Conservation (phyloP, 2,888 invertebrate genomes). For the Eilema griseolum region DNA sequence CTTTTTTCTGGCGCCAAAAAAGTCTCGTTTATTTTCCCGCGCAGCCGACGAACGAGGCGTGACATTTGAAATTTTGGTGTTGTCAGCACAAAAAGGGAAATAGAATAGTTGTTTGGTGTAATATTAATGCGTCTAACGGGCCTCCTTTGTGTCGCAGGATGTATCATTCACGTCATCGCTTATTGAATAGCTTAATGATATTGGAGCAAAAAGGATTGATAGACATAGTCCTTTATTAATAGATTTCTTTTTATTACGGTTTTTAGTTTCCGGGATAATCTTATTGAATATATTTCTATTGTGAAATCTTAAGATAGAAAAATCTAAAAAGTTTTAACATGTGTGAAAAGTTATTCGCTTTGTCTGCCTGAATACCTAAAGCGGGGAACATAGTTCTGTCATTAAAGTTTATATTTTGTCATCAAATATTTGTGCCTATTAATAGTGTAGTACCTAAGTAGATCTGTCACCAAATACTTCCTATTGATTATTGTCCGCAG, state of each 20-base stretch:
- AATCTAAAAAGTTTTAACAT: not conserved
- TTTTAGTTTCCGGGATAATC: constrained; percentile 34
- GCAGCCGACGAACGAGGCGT: constrained; percentile 83
- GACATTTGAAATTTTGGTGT: constrained; percentile 83
- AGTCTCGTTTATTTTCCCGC: constrained; percentile 80
- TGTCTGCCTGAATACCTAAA: too few species aligned
- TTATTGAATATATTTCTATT: not conserved
- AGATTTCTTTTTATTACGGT: constrained; percentile 26
- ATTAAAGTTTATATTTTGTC: too few species aligned
- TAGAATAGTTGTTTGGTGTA: constrained; percentile 78
- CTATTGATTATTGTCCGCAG: too few species aligned
- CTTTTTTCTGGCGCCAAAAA: constrained; percentile 77
- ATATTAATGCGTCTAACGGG: constrained; percentile 84
- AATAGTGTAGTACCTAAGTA: too few species aligned
- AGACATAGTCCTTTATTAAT: constrained; percentile 40
- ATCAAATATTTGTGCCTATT: too few species aligned
- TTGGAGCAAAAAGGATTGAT: constrained; percentile 68
- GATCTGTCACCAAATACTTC: too few species aligned
- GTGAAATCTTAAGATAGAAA: not conserved
- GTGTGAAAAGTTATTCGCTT: not conserved
- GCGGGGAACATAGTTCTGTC: too few species aligned
- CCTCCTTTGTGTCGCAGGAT: constrained; percentile 74
- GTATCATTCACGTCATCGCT: constrained; percentile 68
- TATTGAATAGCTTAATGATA: constrained; percentile 70
- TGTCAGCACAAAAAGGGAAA: constrained; percentile 55